Conservation (phyloP, 2,113 vertebrate species). For the Struthidea cinerea region DNA sequence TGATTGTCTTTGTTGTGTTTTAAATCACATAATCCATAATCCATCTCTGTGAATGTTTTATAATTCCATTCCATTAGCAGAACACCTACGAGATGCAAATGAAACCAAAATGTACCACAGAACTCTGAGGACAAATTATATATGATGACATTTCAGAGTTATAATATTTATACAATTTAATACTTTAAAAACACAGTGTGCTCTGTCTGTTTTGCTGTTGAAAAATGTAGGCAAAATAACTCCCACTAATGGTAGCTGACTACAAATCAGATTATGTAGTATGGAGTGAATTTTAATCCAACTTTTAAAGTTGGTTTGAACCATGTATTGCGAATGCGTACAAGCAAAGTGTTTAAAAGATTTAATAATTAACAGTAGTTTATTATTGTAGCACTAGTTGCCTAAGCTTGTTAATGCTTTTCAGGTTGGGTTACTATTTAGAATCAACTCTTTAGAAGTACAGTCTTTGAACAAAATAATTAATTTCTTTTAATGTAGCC, state of each 20-base stretch:
- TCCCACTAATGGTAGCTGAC: background rate
- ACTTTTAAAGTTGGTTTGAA: background rate
- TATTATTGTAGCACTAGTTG: background rate
- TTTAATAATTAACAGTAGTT: background rate
- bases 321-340: background rate
- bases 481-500: background rate
- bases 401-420: background rate
- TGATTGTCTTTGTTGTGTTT: background rate
- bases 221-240: background rate
- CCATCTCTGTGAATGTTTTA: background rate
- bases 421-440: background rate
- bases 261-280: background rate
- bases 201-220: background rate
- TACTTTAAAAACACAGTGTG: background rate
- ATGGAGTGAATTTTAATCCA: constrained; percentile 3
- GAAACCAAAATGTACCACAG: background rate
- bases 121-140: background rate
- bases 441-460: background rate
- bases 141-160: background rate
- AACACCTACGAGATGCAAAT: background rate
- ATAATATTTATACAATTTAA: background rate
- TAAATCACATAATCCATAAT: background rate
- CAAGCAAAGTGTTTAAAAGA: background rate
- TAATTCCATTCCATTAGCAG: background rate
- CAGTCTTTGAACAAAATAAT: background rate